Evolutionary conservation across 2,797 vertebrate species (phyloP).

Genomic region (Xerus rutilus): DNA sequence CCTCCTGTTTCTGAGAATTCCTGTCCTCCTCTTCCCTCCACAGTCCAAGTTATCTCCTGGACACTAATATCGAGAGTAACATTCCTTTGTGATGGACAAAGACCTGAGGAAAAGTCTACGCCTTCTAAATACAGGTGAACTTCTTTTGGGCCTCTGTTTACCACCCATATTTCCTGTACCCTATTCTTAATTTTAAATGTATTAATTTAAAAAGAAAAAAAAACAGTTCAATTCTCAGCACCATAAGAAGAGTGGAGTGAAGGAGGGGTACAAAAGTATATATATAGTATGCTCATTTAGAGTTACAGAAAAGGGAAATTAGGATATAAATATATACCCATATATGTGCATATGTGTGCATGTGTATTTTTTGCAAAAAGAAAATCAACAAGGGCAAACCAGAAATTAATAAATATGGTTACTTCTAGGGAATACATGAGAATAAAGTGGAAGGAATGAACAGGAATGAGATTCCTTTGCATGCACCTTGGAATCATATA

Average conservation of each 20-base stretch:
- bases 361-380: neutral
- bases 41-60: neutral
- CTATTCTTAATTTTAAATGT: neutral
- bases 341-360: neutral
- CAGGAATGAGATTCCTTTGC: neutral
- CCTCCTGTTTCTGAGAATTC: neutral
- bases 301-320: neutral
- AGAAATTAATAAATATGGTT: neutral
- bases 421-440: neutral
- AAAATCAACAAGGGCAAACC: constrained; percentile 28
- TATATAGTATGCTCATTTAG: neutral
- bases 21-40: neutral
- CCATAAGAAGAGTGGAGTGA: neutral
- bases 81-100: neutral
- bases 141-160: neutral
- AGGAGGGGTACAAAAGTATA: neutral
- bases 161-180: neutral
- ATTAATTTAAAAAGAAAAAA: too few relatives aligned
- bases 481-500: neutral
- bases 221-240: neutral
- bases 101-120: neutral
- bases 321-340: neutral
- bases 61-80: neutral
- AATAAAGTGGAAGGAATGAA: neutral
- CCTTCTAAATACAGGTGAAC: neutral